Percentiles rank a stretch among this genome's conserved stretches.
These are phyloP conservation scores for Callocephalon fimbriatum DNA, from an alignment of 2,113 vertebrate genomes.

Conservation along the genomic window DNA sequence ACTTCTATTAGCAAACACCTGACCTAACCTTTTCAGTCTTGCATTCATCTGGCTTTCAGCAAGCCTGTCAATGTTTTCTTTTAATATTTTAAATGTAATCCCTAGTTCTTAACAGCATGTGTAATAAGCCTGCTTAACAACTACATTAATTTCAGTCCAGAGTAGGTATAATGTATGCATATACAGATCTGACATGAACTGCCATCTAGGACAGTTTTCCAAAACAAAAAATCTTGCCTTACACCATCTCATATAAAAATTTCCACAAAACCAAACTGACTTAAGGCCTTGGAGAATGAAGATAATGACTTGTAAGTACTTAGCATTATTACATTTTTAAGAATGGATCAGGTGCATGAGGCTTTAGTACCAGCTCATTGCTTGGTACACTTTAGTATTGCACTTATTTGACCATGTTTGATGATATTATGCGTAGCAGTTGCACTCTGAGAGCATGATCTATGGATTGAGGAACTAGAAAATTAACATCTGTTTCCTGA, in stretches of 20 bases:
- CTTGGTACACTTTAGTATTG: not conserved
- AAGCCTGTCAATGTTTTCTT: not conserved
- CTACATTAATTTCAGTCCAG: not conserved
- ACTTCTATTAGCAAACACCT: not conserved
- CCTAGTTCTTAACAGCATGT: not conserved
- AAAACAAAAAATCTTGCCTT: not conserved
- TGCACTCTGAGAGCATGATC: not conserved
- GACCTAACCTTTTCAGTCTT: not conserved
- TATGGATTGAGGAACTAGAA: not conserved
- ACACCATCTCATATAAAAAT: not conserved
- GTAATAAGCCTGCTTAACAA: not conserved
- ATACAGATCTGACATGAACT: not conserved
- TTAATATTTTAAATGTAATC: not conserved
- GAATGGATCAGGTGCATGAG: not conserved
- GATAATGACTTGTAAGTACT: not conserved
- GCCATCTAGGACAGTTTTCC: not conserved
- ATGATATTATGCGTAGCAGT: not conserved
- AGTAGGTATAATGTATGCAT: not conserved
- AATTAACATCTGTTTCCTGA: not conserved
- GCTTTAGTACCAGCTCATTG: not conserved
- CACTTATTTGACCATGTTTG: not conserved
- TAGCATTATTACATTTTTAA: not conserved
- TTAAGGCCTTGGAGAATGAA: not conserved
- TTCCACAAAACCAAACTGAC: not conserved
- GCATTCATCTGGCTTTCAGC: not conserved